phyloP scores from a whole-genome alignment of 2,113 vertebrate species.

The Saguinus imperator region DNA sequence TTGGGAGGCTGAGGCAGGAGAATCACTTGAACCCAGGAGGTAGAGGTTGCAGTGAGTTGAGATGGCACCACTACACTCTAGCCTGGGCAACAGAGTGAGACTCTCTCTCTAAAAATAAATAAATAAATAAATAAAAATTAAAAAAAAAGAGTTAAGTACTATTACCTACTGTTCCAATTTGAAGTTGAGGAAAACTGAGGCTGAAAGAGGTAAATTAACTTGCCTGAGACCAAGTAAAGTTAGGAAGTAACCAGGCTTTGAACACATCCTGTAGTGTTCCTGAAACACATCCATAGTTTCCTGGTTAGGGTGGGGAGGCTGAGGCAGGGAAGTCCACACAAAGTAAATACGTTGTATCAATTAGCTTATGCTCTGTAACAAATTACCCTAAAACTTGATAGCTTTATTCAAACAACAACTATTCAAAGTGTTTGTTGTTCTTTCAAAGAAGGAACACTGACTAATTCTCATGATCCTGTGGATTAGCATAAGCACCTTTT shows the following conservation, averaged over 20 bases:
- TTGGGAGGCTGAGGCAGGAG: no score
- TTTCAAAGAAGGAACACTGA: background rate
- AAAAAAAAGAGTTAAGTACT: background rate
- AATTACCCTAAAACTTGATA: background rate
- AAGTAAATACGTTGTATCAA: background rate
- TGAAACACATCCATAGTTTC: background rate
- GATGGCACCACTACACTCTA: no score
- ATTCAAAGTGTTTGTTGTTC: no score
- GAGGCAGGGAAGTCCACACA: background rate
- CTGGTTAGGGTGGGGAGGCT: background rate
- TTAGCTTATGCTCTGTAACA: background rate
- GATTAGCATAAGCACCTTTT: background rate
- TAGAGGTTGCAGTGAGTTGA: no score
- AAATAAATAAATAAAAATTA: no score
- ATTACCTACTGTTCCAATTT: background rate
- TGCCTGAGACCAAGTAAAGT: background rate
- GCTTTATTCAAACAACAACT: background rate
- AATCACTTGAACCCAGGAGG: no score
- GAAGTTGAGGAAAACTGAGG: slow-evolving; percentile 5
- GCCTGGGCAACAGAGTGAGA: no score
- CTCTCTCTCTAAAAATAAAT: no score
- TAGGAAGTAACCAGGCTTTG: background rate
- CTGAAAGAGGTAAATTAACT: background rate
- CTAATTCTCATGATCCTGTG: background rate
- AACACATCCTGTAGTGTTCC: background rate